These are phyloP conservation scores for Jaculus jaculus DNA, from an alignment of 2,113 vertebrate genomes.

Conservation along the genomic window DNA sequence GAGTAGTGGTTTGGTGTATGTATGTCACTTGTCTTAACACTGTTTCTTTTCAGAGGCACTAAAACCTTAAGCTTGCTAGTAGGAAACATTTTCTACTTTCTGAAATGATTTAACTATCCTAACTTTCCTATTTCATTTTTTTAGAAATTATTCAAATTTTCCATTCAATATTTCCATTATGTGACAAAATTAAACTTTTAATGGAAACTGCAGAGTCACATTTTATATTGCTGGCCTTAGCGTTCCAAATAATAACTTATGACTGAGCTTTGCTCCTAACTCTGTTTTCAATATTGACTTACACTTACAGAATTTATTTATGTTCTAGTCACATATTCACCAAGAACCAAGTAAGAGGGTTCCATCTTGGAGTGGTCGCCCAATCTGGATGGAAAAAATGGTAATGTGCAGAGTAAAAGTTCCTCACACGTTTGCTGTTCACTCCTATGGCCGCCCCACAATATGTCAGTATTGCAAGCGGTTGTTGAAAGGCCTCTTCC, in stretches of 20 bases:
- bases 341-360: conserved; percentile 97
- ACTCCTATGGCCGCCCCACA: conserved; percentile 98
- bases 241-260: conserved; percentile 46
- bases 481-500: conserved; percentile 96
- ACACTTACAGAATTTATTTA: conserved; percentile 48
- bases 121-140: not conserved
- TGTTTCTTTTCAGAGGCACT: not conserved
- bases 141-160: not conserved
- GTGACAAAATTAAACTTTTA: conserved; percentile 5
- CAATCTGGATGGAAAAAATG: conserved; percentile 99
- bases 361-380: conserved; percentile 96
- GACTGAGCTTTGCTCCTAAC: not conserved
- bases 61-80: not conserved
- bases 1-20: not conserved
- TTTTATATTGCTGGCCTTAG: conserved; percentile 46
- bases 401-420: conserved; percentile 98
- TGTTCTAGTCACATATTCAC: conserved; percentile 80
- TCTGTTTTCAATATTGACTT: conserved; percentile 55
- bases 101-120: not conserved
- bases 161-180: not conserved
- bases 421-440: conserved; percentile 97
- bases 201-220: conserved; percentile 38
- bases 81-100: not conserved
- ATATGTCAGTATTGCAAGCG: conserved; percentile 99
- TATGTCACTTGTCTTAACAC: not conserved